A percentile compares a stretch with the other conserved stretches of the same genome.
Evolutionary conservation across 2,797 vertebrate species (phyloP).

Genomic region (Hypotaenidia philippensis): DNA sequence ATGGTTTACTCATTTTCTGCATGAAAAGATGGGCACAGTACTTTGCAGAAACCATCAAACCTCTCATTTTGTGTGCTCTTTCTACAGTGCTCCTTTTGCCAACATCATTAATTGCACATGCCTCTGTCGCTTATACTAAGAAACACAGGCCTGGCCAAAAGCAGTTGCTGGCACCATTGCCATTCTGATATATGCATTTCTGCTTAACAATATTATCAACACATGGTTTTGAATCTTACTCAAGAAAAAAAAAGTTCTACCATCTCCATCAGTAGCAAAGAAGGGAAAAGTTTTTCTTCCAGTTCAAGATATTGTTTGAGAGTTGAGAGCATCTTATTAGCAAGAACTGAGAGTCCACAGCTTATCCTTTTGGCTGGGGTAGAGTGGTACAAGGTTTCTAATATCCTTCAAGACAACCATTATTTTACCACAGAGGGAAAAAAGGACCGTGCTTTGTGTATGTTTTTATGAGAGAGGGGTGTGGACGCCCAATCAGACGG

Average conservation of each 20-base stretch:
- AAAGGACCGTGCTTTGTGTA: not conserved
- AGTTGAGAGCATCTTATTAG: constrained; percentile 3
- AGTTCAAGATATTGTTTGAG: not conserved
- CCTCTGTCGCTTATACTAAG: constrained; percentile 58
- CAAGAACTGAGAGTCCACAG: not conserved
- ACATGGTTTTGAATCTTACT: constrained; percentile 34
- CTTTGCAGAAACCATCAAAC: constrained; percentile 70
- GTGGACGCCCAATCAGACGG: constrained; percentile 29
- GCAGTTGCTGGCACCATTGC: constrained; percentile 59
- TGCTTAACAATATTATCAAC: constrained; percentile 66
- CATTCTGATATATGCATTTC: constrained; percentile 58
- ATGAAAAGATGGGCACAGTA: constrained; percentile 71
- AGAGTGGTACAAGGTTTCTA: not conserved
- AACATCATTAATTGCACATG: constrained; percentile 75
- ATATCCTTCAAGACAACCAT: constrained; percentile 38
- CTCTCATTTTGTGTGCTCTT: constrained; percentile 55
- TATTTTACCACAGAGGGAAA: constrained; percentile 46
- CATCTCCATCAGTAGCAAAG: not conserved
- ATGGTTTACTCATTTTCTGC: constrained; percentile 74
- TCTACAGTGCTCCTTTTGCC: constrained; percentile 66
- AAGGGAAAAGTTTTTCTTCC: constrained; percentile 1
- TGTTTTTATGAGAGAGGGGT: constrained; percentile 14
- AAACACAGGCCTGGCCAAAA: constrained; percentile 68
- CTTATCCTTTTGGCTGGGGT: not conserved
- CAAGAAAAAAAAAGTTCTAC: not conserved